Conservation (phyloP, 2,888 invertebrate species). For the Andrena minutula region DNA sequence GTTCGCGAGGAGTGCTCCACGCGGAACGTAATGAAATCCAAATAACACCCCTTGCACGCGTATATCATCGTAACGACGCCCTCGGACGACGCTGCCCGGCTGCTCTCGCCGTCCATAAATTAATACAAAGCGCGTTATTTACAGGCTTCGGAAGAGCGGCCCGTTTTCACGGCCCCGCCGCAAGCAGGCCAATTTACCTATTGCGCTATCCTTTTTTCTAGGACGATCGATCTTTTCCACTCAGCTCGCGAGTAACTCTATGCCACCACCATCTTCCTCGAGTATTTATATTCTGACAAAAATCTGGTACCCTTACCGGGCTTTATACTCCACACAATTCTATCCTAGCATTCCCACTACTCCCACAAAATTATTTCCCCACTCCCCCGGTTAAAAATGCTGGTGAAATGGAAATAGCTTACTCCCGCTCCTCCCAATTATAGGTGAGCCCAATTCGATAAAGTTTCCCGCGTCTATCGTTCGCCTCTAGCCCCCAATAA, state of each 20-base stretch:
- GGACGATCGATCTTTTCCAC: slow-evolving; percentile 11
- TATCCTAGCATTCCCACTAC: no score
- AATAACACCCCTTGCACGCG: slow-evolving; percentile 73
- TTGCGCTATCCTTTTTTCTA: slow-evolving; percentile 6
- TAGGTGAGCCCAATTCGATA: no score
- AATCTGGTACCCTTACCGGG: no score
- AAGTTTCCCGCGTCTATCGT: neutral
- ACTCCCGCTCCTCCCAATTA: no score
- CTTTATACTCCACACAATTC: no score
- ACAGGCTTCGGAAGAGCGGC: slow-evolving; percentile 60
- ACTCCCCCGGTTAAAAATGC: no score
- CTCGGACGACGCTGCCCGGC: slow-evolving; percentile 56
- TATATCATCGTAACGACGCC: slow-evolving; percentile 74
- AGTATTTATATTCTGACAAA: no score
- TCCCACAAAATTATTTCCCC: no score
- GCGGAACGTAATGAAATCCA: slow-evolving; percentile 74
- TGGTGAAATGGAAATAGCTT: no score
- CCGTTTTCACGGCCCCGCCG: slow-evolving; percentile 33
- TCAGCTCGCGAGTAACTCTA: neutral
- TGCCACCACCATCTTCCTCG: no score
- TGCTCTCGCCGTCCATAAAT: slow-evolving; percentile 69
- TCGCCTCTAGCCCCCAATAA: neutral
- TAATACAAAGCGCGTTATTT: slow-evolving; percentile 74
- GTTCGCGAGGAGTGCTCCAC: slow-evolving; percentile 27
- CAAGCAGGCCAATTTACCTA: slow-evolving; percentile 24